A percentile compares a stretch with the other conserved stretches of the same genome.
Conservation (phyloP, 2,888 invertebrate genomes). For the Eudemis profundana region DNA sequence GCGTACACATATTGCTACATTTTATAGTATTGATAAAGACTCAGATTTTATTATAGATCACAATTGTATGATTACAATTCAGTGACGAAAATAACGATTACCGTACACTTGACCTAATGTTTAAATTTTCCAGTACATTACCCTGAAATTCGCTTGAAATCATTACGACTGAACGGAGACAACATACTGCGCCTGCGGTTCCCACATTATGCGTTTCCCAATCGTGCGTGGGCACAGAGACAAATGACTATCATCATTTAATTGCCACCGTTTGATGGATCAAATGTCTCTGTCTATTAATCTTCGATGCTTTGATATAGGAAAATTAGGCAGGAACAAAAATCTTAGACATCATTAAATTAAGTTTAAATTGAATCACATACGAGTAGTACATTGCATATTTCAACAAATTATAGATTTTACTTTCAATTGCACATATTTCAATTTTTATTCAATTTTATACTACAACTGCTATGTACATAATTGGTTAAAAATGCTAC, state of each 20-base stretch:
- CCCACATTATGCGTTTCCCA: slow-evolving; percentile 31
- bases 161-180: neutral
- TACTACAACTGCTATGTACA: too few species aligned
- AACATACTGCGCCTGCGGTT: slow-evolving; percentile 10
- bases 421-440: too few species aligned
- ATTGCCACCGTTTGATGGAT: slow-evolving; percentile 27
- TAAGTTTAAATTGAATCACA: too few species aligned
- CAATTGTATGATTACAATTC: neutral
- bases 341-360: too few species aligned
- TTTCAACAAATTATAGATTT: too few species aligned
- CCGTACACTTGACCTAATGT: neutral
- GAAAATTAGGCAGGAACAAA: too few species aligned
- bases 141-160: neutral
- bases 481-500: too few species aligned
- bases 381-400: too few species aligned
- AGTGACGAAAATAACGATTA: neutral
- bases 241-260: slow-evolving; percentile 34
- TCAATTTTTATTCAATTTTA: too few species aligned
- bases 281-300: slow-evolving; percentile 8
- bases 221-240: slow-evolving; percentile 29
- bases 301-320: neutral
- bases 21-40: too few species aligned
- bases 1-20: too few species aligned
- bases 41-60: too few species aligned
- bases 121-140: slow-evolving; percentile 2